Conservation (phyloP, 2,113 vertebrate species). For the Caloenas nicobarica region DNA sequence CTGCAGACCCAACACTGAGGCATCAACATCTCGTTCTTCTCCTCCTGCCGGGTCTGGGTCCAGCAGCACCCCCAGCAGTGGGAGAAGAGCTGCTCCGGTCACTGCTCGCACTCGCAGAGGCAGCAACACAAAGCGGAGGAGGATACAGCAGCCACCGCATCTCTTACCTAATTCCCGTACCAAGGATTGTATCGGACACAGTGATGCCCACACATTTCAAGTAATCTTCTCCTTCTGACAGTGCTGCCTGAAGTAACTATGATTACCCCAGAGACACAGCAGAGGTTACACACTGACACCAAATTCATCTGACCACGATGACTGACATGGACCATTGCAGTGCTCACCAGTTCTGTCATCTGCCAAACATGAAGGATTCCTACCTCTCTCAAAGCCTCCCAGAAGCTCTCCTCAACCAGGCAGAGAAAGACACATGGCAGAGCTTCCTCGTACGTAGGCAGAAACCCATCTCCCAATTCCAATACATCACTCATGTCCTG, state of each 20-base stretch:
- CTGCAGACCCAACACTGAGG: not conserved
- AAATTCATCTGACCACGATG: not conserved
- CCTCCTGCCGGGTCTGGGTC: not conserved
- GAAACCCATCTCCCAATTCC: not conserved
- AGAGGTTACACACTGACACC: not conserved
- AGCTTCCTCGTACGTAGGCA: fast-evolving
- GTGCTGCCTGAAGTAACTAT: not conserved
- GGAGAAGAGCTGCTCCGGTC: not conserved
- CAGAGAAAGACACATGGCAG: not conserved
- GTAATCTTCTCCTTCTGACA: not conserved
- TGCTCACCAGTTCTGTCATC: not conserved
- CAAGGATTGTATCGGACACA: fast-evolving
- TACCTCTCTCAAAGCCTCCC: not conserved
- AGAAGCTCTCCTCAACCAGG: not conserved
- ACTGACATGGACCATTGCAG: not conserved
- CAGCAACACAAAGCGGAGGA: not conserved
- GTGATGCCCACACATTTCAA: not conserved
- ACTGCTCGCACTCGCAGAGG: not conserved
- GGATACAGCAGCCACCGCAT: not conserved
- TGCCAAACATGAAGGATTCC: not conserved
- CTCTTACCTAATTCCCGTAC: not conserved
- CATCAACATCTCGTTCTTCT: not conserved
- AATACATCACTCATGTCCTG: fast-evolving
- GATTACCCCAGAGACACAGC: not conserved
- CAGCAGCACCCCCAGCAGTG: not conserved